Evolutionary conservation across 1,140 invertebrate species (phyloP), one percentile per base, ranked within the genome.

Genomic region (Pachypeltis micranthus): DNA sequence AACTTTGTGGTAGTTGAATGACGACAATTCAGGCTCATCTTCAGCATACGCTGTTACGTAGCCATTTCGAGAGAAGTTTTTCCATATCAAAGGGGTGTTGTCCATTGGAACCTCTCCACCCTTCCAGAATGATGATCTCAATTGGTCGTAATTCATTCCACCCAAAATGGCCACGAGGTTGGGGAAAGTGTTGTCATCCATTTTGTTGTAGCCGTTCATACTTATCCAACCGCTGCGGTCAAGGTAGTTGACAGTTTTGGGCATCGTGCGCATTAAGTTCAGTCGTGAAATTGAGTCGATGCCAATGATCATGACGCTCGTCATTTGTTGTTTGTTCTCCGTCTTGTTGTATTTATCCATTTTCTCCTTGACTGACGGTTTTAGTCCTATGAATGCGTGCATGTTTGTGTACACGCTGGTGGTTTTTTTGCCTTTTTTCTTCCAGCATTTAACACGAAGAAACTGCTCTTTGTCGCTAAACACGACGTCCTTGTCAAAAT

Each of bases 241-340:
- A 10, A 93, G 72, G 71, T 83, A 85, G 34, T 76, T 70, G 1
- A 80, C 74, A 0, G 88, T 90, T 68, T 80, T 79, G 12, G 88
- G 87, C 84, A 93, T 84, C 26, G 85, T 83, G 26, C 87, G 79
- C 0, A 92, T 73, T 16, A 93, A 82, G 74, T 59, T 77, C 71
- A 93, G 76, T 54, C 90, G 79, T 0, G 91, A 95, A 1, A 93
- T 81, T 0, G 88, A 85, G 71, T 94, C 91, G 16, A 95, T 78
- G 0, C 92, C 92, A n/a, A 94, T 72, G 12, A 95, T 76, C 24
- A 94, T 76, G 34, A 73, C 66, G 31, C 69, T 70, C 27, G 66
- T 67, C 60, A 69, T 72, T 23, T 65, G 31, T 16, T 60, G 54
- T 47, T 59, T 56, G 7, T 62, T 65, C 26, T 59, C 63, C 21